Evolutionary conservation across 1,140 invertebrate genomes (phyloP).

Genomic region (Pseudomyrmex cubaensis): DNA sequence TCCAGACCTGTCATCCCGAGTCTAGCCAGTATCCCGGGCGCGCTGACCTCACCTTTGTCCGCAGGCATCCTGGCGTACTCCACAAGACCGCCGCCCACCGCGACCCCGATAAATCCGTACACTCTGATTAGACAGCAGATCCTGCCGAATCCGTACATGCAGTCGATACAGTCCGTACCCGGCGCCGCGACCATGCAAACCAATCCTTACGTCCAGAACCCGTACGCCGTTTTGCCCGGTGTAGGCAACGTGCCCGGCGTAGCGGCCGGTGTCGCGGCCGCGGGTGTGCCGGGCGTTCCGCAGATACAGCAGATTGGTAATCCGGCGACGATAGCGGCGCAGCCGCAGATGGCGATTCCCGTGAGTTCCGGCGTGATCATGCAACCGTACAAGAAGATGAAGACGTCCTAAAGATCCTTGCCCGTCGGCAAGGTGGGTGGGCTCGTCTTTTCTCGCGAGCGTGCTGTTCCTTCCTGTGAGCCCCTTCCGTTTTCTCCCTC

Average conservation of each 20-base stretch:
- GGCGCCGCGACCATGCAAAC: conserved; percentile 82
- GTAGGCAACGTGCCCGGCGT: conserved; percentile 77
- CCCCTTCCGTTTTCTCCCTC: conserved; percentile 57
- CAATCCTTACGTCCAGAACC: conserved; percentile 81
- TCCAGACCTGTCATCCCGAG: conserved; percentile 78
- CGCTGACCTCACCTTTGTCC: conserved; percentile 78
- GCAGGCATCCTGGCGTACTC: conserved; percentile 86
- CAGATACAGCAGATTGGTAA: conserved; percentile 81
- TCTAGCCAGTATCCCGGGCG: conserved; percentile 77
- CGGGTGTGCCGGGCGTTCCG: conserved; percentile 77
- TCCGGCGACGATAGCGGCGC: conserved; percentile 82
- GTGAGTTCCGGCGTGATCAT: conserved; percentile 87
- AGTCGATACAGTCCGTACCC: conserved; percentile 77
- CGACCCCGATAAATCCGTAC: conserved; percentile 85
- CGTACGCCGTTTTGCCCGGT: conserved; percentile 79
- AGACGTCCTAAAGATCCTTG: conserved; percentile 90
- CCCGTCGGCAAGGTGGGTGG: not conserved
- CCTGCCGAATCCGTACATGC: conserved; percentile 79
- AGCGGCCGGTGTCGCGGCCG: conserved; percentile 77
- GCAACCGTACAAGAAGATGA: conserved; percentile 95
- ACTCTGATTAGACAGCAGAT: conserved; percentile 84
- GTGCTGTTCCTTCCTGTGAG: conserved; percentile 59
- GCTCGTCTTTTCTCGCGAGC: conserved; percentile 11
- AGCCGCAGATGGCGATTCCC: conserved; percentile 81
- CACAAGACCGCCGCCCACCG: conserved; percentile 84